Evolutionary conservation across 2,113 vertebrate genomes (phyloP).

Genomic region (Thamnophis sirtalis): DNA sequence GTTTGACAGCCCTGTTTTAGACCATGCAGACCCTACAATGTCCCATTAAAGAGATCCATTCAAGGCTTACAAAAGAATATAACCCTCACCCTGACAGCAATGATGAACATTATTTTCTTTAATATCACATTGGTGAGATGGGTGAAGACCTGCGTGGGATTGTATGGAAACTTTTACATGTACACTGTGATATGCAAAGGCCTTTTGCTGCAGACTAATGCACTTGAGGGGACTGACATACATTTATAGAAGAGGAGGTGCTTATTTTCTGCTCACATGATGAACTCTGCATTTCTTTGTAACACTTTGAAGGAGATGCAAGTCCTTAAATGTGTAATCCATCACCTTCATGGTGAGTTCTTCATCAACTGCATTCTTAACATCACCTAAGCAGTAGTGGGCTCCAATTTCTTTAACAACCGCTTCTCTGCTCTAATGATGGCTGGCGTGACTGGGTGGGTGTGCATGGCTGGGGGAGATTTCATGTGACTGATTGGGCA

Average conservation of each 20-base stretch:
- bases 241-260: neutral
- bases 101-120: neutral
- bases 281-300: neutral
- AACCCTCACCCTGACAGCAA: neutral
- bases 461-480: too few relatives aligned
- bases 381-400: neutral
- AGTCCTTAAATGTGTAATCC: neutral
- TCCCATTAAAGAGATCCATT: neutral
- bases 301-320: neutral
- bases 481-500: too few relatives aligned
- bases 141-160: neutral
- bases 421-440: too few relatives aligned
- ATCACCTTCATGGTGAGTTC: neutral
- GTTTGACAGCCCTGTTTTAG: neutral
- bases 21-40: neutral
- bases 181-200: neutral
- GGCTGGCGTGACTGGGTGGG: too few relatives aligned
- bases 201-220: neutral
- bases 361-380: neutral
- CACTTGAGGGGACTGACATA: neutral
- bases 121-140: neutral
- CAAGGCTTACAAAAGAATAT: neutral
- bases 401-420: too few relatives aligned
- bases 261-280: neutral
- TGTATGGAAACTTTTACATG: neutral